Evolutionary conservation across 2,113 vertebrate genomes (phyloP), one percentile per base, ranked within the genome.

Genomic region (Percopsis transmontana): DNA sequence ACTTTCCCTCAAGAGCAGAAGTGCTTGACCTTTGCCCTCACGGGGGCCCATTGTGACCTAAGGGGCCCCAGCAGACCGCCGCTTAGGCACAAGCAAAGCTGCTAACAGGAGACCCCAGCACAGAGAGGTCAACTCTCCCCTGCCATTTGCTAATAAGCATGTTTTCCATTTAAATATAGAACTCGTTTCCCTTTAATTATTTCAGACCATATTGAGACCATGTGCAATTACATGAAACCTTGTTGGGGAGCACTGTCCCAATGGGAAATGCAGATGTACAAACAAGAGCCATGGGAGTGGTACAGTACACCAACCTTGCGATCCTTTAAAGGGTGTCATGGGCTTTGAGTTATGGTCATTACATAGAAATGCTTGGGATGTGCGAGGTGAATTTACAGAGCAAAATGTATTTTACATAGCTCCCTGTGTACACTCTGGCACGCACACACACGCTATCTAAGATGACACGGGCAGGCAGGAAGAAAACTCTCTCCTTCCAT

Each of bases 61-160:
- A 16, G 58, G 62, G 68, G 2, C 18, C 27, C 27, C 2, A 0
- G 8, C 27, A 77, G 71, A 62, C 65, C 62, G 70, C 59, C 3
- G 40, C 44, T 66, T 19, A 60, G 57, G 61, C 61, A 76, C 66
- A 78, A 53, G 38, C 48, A 50, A 75, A 70, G 67, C 67, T 72
- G 64, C 75, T 45, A 45, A 68, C 16, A n/a, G 44, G 54, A 50
- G 63, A 33, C 53, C 68, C 41, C 52, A 41, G 19, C 44, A 23
- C 48, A 13, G 50, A 72, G 72, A 84, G 78, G 76, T 85, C 74
- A 83, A 69, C 67, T 61, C 62, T 76, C 72, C 77, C 33, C 60
- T 68, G 39, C 72, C 55, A 76, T 87, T 88, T 81, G 76, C 66
- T 90, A 89, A 90, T 90, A 88, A 86, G 81, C 85, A 89, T 84